Evolutionary conservation across 2,888 invertebrate genomes (phyloP).

Genomic region (Thumatha senex): DNA sequence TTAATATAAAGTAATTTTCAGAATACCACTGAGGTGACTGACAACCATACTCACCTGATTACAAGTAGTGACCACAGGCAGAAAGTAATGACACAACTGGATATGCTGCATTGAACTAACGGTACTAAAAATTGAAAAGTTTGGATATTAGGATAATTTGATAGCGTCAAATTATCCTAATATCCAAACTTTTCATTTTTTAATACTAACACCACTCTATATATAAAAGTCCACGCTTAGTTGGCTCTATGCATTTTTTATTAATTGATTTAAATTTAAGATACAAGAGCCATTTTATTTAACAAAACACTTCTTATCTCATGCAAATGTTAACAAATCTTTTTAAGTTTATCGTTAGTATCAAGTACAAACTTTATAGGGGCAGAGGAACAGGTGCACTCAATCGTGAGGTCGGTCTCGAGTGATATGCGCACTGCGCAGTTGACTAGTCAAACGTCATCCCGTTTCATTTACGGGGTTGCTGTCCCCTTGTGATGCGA

Average conservation of each 20-base stretch:
- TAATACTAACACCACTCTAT: no score
- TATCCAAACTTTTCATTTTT: no score
- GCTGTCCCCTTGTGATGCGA: conserved; percentile 25
- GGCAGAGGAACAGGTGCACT: conserved; percentile 33
- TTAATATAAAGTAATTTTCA: no score
- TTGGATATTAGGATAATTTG: no score
- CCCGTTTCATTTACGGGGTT: conserved; percentile 27
- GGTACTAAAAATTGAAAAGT: no score
- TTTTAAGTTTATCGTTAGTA: conserved; percentile 26
- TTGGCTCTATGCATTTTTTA: conserved; percentile 6
- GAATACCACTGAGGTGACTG: no score
- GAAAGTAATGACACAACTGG: no score
- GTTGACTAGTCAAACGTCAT: conserved; percentile 21
- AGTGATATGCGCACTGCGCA: neutral
- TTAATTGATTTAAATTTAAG: conserved; percentile 30
- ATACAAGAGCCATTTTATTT: conserved; percentile 28
- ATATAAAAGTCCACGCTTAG: no score
- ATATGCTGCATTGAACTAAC: no score
- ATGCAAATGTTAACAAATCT: conserved; percentile 23
- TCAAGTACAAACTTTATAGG: conserved; percentile 12
- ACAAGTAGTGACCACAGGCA: no score
- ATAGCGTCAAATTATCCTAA: no score
- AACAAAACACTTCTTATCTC: conserved; percentile 37
- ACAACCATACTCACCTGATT: no score
- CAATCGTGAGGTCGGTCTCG: conserved; percentile 13